Conservation (phyloP, 2,888 invertebrate genomes). For the Drosophila anceps region DNA sequence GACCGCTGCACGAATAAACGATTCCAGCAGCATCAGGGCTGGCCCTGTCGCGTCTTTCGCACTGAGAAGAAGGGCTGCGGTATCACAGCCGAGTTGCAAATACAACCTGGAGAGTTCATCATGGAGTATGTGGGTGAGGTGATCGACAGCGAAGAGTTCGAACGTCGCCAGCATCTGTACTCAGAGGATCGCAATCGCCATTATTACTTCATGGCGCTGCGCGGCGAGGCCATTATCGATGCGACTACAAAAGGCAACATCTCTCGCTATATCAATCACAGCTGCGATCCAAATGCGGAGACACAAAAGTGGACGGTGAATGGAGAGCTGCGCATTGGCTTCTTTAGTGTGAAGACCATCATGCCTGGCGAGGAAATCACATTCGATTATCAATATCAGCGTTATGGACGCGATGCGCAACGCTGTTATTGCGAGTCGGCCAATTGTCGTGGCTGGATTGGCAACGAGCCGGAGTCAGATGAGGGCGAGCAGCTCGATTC, state of each 20-base stretch:
- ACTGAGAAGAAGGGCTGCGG: constrained; percentile 99
- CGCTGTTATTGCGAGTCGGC: constrained; percentile 96
- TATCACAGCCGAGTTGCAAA: constrained; percentile 87
- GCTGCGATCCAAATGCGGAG: constrained; percentile 99
- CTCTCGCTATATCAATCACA: constrained; percentile 99
- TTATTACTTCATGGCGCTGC: constrained; percentile 99
- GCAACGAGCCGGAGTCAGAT: constrained; percentile 92
- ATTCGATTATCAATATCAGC: constrained; percentile 99
- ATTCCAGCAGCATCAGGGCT: constrained; percentile 95
- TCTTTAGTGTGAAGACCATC: constrained; percentile 95
- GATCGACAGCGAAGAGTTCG: constrained; percentile 95
- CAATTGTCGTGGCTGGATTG: constrained; percentile 98
- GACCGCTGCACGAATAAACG: constrained; percentile 97
- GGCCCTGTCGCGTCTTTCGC: constrained; percentile 93
- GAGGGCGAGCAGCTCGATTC: constrained; percentile 86
- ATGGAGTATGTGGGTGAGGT: constrained; percentile 99
- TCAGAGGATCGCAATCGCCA: constrained; percentile 96
- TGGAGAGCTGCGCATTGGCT: constrained; percentile 97
- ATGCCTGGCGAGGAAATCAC: constrained; percentile 97
- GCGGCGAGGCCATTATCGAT: constrained; percentile 97
- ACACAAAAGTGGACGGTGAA: constrained; percentile 99
- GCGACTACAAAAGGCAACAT: constrained; percentile 98
- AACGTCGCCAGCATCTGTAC: constrained; percentile 94
- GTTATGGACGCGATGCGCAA: constrained; percentile 98
- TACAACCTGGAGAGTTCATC: constrained; percentile 92